Evolutionary conservation across 2,797 vertebrate species (phyloP).

Genomic region (Cyclopterus lumpus): DNA sequence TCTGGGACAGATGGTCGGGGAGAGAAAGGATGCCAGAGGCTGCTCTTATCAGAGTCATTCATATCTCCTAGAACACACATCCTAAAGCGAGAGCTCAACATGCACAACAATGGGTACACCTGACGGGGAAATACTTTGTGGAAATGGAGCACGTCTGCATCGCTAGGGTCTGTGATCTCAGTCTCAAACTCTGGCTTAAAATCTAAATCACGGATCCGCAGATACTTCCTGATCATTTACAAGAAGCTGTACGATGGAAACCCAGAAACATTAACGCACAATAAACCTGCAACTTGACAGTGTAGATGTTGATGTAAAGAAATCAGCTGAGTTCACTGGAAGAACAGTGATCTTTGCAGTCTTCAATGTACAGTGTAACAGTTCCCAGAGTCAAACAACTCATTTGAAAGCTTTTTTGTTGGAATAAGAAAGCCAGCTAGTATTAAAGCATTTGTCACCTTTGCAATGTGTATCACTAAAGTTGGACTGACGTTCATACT

Average conservation of each 20-base stretch:
- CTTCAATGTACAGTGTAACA: neutral
- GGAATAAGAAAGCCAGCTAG: neutral
- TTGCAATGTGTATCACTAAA: neutral
- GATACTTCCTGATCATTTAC: neutral
- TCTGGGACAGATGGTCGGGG: slow-evolving; percentile 79
- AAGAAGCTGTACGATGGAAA: neutral
- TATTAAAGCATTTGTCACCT: neutral
- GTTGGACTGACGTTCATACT: neutral
- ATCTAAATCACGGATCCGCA: neutral
- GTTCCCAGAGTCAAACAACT: neutral
- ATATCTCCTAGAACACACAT: slow-evolving; percentile 35
- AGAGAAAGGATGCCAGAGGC: slow-evolving; percentile 70
- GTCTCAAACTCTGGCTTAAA: neutral
- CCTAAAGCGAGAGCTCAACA: slow-evolving; percentile 47
- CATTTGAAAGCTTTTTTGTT: neutral
- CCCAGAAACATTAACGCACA: neutral
- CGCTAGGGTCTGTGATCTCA: slow-evolving; percentile 5
- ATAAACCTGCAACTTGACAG: neutral
- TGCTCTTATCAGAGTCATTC: slow-evolving; percentile 70
- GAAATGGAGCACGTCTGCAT: neutral
- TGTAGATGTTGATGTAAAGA: neutral
- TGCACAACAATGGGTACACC: slow-evolving; percentile 30
- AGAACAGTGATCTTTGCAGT: neutral
- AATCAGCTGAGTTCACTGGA: neutral
- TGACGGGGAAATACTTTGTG: slow-evolving; percentile 20